A percentile compares a stretch with the other conserved stretches of the same genome.
Conservation (phyloP, 2,797 vertebrate genomes). For the Bradypodion pumilum region DNA sequence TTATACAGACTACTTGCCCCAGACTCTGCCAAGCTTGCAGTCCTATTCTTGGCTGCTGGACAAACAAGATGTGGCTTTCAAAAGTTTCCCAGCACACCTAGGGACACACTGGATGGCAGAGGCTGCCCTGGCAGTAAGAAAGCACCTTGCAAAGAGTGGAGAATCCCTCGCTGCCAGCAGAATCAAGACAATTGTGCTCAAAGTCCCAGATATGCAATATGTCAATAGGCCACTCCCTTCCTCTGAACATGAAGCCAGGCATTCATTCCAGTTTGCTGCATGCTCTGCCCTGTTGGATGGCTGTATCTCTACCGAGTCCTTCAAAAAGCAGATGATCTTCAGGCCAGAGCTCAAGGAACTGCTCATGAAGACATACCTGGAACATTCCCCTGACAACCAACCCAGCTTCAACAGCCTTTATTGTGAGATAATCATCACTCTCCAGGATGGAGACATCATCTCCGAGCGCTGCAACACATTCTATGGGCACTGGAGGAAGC, state of each 20-base stretch:
- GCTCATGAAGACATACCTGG: conserved; percentile 79
- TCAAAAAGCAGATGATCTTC: conserved; percentile 67
- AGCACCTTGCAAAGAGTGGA: conserved; percentile 66
- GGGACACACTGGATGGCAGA: conserved; percentile 93
- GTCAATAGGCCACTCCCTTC: conserved; percentile 83
- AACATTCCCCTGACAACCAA: conserved; percentile 82
- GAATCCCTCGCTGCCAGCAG: conserved; percentile 65
- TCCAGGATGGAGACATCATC: conserved; percentile 60
- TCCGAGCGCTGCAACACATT: conserved; percentile 81
- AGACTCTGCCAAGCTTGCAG: conserved; percentile 65
- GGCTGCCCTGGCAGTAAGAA: conserved; percentile 78
- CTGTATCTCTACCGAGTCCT: conserved; percentile 78
- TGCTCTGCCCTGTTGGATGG: conserved; percentile 86
- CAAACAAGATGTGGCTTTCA: conserved; percentile 89
- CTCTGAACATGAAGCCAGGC: conserved; percentile 90
- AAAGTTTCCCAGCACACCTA: conserved; percentile 90
- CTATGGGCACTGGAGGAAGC: conserved; percentile 94
- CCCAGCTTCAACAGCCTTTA: conserved; percentile 91
- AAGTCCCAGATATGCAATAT: conserved; percentile 86
- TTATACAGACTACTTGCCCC: conserved; percentile 86
- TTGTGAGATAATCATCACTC: conserved; percentile 77
- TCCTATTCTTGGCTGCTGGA: conserved; percentile 86
- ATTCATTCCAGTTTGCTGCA: conserved; percentile 93
- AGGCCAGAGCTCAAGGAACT: conserved; percentile 77
- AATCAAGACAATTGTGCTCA: conserved; percentile 79